Percentiles rank a stretch among this genome's conserved stretches.
Evolutionary conservation across 2,888 invertebrate species (phyloP).

Genomic region (Cerastis leucographa): DNA sequence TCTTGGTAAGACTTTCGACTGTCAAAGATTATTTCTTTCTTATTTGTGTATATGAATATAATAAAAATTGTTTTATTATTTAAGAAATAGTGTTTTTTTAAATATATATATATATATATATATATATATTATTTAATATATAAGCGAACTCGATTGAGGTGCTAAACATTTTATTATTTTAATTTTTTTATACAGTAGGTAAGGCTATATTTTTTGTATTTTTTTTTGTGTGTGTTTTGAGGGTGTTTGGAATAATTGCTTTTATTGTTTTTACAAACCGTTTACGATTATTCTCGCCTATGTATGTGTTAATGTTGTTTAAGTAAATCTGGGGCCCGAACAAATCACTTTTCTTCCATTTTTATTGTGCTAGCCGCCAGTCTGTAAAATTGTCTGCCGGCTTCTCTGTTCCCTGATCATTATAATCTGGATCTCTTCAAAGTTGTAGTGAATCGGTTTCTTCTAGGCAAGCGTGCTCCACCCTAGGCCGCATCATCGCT

Average conservation of each 20-base stretch:
- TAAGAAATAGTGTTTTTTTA: conserved; percentile 51
- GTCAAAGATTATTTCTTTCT: neutral
- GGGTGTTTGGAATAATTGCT: conserved; percentile 21
- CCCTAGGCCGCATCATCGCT: no score
- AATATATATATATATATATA: conserved; percentile 54
- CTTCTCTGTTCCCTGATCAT: no score
- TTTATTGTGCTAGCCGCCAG: no score
- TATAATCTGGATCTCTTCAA: no score
- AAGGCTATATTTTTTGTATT: conserved; percentile 44
- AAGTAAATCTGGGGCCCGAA: no score
- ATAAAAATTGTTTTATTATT: conserved; percentile 40
- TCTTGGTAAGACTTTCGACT: neutral
- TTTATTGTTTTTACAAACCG: neutral
- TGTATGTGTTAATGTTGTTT: no score
- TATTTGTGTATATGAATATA: conserved; percentile 40
- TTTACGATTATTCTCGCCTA: neutral
- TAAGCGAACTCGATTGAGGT: conserved; percentile 66
- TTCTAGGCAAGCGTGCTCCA: no score
- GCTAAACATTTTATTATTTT: conserved; percentile 55
- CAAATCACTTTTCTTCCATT: no score
- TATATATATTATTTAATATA: conserved; percentile 53
- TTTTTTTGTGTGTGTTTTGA: conserved; percentile 25
- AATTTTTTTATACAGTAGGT: conserved; percentile 33
- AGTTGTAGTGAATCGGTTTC: no score
- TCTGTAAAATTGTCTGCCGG: no score